Evolutionary conservation across 37 sponge, comb jelly and placozoan genomes (phyloP).

Genomic region (Aphrocallistes beatrix): DNA sequence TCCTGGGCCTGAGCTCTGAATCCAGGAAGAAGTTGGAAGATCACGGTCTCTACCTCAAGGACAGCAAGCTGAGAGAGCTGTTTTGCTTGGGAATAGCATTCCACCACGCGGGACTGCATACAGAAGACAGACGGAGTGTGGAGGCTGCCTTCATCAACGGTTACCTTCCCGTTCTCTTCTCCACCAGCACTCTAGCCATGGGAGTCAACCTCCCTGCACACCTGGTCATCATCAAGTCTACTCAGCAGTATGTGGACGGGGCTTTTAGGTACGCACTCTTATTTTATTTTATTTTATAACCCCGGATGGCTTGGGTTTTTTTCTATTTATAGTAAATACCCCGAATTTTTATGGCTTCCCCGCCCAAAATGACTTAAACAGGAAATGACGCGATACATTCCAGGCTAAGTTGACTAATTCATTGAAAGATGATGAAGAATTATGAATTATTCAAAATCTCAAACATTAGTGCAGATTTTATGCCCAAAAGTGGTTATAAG

Average conservation of each 20-base stretch:
- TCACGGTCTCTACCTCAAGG: slow-evolving; percentile 41
- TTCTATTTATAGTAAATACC: too few species aligned
- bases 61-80: slow-evolving; percentile 78
- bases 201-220: slow-evolving; percentile 94
- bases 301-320: too few species aligned
- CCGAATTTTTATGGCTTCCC: too few species aligned
- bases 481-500: too few species aligned
- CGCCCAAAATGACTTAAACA: too few species aligned
- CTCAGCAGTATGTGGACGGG: slow-evolving; percentile 77
- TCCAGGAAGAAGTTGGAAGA: slow-evolving; percentile 52
- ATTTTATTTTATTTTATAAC: too few species aligned
- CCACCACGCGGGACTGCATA: slow-evolving; percentile 94
- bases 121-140: slow-evolving; percentile 60
- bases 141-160: slow-evolving; percentile 72
- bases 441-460: too few species aligned
- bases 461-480: too few species aligned
- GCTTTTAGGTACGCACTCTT: slow-evolving; percentile 40
- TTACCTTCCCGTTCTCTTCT: slow-evolving; percentile 76
- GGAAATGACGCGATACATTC: too few species aligned
- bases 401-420: too few species aligned
- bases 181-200: background rate
- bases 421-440: too few species aligned
- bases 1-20: slow-evolving; percentile 63
- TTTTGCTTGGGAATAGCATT: slow-evolving; percentile 60
- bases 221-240: slow-evolving; percentile 92